These are phyloP conservation scores for Kuschelorhynchus macadamiae DNA, from an alignment of 2,888 invertebrate genomes.

Conservation along the genomic window DNA sequence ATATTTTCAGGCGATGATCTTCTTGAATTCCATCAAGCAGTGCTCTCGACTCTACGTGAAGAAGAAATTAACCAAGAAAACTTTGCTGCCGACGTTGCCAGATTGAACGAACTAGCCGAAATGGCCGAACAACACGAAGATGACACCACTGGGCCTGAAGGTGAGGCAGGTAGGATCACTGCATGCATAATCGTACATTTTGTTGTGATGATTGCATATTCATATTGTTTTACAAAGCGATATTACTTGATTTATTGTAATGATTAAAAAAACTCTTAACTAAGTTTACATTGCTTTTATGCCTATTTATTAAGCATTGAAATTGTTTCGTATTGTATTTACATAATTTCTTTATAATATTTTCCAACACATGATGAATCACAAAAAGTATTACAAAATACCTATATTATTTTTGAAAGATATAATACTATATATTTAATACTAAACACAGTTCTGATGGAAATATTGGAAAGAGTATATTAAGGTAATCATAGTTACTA, in stretches of 20 bases:
- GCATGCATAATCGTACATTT: conserved; percentile 5
- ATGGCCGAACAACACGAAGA: conserved; percentile 81
- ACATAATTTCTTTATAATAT: not conserved
- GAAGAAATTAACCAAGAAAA: conserved; percentile 75
- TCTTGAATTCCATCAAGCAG: conserved; percentile 92
- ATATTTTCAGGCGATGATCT: conserved; percentile 82
- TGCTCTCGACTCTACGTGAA: conserved; percentile 76
- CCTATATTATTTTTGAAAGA: no score
- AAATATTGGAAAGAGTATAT: no score
- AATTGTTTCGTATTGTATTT: not conserved
- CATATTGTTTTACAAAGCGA: not conserved
- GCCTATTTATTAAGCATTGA: not conserved
- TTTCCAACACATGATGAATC: no score
- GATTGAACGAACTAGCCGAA: conserved; percentile 80
- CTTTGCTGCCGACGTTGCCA: conserved; percentile 78
- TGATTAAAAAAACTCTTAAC: not conserved
- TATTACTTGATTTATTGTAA: not conserved
- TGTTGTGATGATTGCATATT: no score
- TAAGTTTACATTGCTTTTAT: not conserved
- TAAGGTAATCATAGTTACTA: no score
- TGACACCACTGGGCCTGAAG: conserved; percentile 72
- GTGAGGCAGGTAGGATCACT: conserved; percentile 69
- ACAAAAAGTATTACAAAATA: no score
- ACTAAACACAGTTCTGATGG: no score
- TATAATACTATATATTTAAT: no score